phyloP scores from a whole-genome alignment of 1,140 invertebrate genomes.

The Chironomus striatipennis region DNA sequence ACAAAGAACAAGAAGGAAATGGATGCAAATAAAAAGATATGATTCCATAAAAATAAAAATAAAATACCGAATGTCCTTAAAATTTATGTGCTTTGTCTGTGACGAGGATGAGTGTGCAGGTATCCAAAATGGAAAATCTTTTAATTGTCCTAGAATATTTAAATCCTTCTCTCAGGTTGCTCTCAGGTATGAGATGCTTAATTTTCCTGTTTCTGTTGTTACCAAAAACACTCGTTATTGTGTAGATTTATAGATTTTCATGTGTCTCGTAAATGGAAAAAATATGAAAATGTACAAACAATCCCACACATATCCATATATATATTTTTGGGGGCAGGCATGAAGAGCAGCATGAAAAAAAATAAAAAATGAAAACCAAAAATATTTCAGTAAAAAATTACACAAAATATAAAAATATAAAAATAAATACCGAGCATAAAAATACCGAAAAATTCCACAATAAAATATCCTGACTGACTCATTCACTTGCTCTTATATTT shows the following conservation, averaged over 20 bases:
- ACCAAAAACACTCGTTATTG: too few species aligned
- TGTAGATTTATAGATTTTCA: too few species aligned
- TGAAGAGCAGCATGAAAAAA: background rate
- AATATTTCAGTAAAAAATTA: slow-evolving; percentile 21
- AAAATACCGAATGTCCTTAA: too few species aligned
- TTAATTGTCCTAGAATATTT: too few species aligned
- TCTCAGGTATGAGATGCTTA: background rate
- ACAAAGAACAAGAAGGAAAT: background rate
- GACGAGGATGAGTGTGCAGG: too few species aligned
- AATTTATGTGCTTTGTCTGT: too few species aligned
- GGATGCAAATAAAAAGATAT: slow-evolving; percentile 5
- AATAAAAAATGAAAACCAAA: background rate
- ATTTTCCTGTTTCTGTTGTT: too few species aligned
- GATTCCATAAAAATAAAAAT: background rate
- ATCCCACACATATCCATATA: too few species aligned
- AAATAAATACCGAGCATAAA: slow-evolving; percentile 1
- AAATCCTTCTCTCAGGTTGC: too few species aligned
- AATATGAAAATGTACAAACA: background rate
- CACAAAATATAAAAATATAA: background rate
- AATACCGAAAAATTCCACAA: slow-evolving; percentile 15
- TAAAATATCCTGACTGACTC: slow-evolving; percentile 15
- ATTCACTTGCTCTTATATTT: background rate
- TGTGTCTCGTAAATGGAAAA: background rate
- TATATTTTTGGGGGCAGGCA: too few species aligned
- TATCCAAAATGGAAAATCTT: too few species aligned